Conservation (phyloP, 2,797 vertebrate species). For the Acanthiza pusilla region DNA sequence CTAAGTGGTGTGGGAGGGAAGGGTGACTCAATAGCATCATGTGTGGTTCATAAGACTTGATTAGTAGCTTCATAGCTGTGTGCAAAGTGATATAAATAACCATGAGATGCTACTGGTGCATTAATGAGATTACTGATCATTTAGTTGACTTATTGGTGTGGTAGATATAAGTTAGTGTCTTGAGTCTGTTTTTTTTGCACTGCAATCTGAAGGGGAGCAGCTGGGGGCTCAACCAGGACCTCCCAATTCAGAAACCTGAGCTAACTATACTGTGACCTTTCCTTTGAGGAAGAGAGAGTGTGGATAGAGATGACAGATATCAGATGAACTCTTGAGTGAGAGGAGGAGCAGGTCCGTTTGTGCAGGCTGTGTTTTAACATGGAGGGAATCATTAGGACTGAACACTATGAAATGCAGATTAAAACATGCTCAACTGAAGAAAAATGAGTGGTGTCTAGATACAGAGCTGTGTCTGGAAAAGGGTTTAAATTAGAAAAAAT, state of each 20-base stretch:
- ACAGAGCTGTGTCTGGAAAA: neutral
- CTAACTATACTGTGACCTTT: neutral
- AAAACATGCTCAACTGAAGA: neutral
- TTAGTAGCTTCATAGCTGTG: neutral
- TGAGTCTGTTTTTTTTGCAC: neutral
- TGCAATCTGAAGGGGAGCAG: neutral
- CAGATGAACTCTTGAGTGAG: neutral
- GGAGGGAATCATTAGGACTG: neutral
- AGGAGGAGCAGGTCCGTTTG: neutral
- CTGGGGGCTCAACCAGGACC: neutral
- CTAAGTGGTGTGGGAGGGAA: neutral
- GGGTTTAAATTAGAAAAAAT: neutral
- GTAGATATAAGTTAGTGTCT: neutral
- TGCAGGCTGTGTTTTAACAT: neutral
- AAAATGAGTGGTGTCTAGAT: neutral
- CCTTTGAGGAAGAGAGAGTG: neutral
- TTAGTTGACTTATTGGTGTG: neutral
- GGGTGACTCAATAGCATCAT: neutral
- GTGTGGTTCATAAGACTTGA: neutral
- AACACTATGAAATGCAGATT: neutral
- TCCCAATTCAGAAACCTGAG: neutral
- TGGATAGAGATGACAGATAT: neutral
- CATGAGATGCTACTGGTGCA: neutral
- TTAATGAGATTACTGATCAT: neutral
- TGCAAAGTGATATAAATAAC: neutral